Conservation (phyloP, 2,888 invertebrate species). For the Conops quadrifasciatus region DNA sequence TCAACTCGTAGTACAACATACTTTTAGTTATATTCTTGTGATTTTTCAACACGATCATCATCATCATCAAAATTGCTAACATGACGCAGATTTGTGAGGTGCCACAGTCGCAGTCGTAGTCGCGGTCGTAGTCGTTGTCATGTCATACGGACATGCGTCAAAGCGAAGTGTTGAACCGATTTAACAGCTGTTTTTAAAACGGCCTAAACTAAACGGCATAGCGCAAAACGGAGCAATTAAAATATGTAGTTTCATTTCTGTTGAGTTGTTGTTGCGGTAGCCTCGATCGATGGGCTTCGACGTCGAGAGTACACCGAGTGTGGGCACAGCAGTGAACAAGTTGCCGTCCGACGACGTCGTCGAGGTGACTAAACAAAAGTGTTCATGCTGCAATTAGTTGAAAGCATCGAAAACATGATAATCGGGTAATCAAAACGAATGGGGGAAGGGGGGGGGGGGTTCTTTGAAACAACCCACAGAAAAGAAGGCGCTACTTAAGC, state of each 20-base stretch:
- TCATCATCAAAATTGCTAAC: conserved; percentile 55
- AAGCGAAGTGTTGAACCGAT: conserved; percentile 64
- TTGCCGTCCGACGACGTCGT: too few relatives aligned
- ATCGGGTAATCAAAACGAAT: conserved; percentile 48
- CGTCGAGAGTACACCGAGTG: neutral
- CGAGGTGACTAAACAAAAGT: conserved; percentile 11
- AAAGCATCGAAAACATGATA: conserved; percentile 62
- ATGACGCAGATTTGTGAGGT: conserved; percentile 64
- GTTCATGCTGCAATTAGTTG: conserved; percentile 56
- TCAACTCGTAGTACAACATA: too few relatives aligned
- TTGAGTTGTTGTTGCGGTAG: neutral
- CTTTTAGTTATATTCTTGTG: conserved; percentile 31
- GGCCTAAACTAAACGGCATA: conserved; percentile 39
- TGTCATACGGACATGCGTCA: conserved; percentile 62
- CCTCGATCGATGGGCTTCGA: neutral
- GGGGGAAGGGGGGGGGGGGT: neutral
- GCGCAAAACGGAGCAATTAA: conserved; percentile 30
- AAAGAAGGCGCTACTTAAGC: neutral
- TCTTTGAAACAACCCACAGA: neutral
- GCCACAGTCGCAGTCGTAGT: conserved; percentile 63
- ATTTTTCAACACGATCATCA: conserved; percentile 40
- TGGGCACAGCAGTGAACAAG: conserved; percentile 1
- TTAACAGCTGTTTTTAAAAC: conserved; percentile 64
- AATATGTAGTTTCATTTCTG: conserved; percentile 10
- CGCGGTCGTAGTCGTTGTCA: too few relatives aligned